These are phyloP conservation scores for Orientallactaga bullata DNA, from an alignment of 2,113 vertebrate genomes.

Conservation along the genomic window DNA sequence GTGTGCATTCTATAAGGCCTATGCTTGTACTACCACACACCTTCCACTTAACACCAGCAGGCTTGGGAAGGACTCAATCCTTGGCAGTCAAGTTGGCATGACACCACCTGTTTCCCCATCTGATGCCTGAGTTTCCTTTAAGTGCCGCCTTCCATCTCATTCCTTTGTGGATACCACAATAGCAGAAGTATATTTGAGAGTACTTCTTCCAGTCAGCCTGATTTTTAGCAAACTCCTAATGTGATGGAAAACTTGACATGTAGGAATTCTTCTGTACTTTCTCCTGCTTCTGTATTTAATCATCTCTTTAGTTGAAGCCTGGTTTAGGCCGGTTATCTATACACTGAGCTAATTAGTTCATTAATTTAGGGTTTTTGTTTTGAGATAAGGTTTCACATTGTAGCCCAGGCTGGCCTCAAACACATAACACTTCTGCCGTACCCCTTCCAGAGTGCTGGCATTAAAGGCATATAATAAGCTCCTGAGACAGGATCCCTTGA, in stretches of 20 bases:
- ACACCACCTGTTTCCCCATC: background rate
- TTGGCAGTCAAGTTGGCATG: background rate
- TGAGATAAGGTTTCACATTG: background rate
- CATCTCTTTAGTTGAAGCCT: background rate
- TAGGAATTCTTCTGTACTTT: background rate
- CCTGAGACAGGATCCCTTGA: background rate
- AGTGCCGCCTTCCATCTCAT: accelerated
- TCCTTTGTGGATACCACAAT: background rate
- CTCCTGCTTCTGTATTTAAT: background rate
- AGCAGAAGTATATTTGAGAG: background rate
- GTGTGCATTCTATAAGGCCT: background rate
- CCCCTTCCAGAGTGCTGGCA: background rate
- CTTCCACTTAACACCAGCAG: background rate
- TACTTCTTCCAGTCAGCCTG: background rate
- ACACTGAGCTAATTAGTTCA: background rate
- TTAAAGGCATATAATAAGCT: background rate
- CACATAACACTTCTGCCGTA: background rate
- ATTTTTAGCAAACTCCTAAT: background rate
- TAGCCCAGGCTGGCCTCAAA: background rate
- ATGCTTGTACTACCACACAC: background rate
- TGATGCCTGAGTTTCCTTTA: background rate
- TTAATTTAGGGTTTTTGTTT: background rate
- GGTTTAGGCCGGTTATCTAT: background rate
- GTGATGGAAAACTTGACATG: background rate
- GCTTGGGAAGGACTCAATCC: background rate